phyloP scores from a whole-genome alignment of 2,888 invertebrate genomes.

The Cremastinae sp. region DNA sequence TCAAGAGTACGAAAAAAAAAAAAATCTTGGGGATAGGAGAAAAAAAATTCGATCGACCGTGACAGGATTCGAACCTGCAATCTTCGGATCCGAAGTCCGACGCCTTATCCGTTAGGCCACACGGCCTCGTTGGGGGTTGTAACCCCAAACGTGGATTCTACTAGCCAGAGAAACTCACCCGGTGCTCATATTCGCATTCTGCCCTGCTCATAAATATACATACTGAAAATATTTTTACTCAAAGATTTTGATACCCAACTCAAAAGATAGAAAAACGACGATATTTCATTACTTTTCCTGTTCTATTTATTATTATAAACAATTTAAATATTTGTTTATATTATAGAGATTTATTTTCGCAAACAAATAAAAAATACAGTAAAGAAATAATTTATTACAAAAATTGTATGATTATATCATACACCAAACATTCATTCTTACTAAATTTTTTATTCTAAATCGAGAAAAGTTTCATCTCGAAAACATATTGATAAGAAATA shows the following conservation, averaged over 20 bases:
- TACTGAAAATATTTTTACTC: not conserved
- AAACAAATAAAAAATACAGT: no score
- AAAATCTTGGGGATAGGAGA: slow-evolving; percentile 51
- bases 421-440: no score
- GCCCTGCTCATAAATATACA: not conserved
- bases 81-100: slow-evolving; percentile 82
- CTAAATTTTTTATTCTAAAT: no score
- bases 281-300: no score
- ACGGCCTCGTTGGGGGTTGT: slow-evolving; percentile 72
- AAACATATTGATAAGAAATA: no score
- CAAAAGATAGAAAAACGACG: no score
- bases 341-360: no score
- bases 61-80: slow-evolving; percentile 83
- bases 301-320: no score
- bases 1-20: slow-evolving; percentile 54
- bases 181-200: not conserved
- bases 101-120: slow-evolving; percentile 81
- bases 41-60: slow-evolving; percentile 76
- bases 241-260: not conserved
- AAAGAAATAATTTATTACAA: no score
- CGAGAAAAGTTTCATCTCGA: no score
- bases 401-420: no score
- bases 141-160: slow-evolving; percentile 64
- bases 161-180: slow-evolving; percentile 11
- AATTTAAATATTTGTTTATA: no score